Evolutionary conservation across 2,113 vertebrate species (phyloP).

Genomic region (Spea multiplicata): DNA sequence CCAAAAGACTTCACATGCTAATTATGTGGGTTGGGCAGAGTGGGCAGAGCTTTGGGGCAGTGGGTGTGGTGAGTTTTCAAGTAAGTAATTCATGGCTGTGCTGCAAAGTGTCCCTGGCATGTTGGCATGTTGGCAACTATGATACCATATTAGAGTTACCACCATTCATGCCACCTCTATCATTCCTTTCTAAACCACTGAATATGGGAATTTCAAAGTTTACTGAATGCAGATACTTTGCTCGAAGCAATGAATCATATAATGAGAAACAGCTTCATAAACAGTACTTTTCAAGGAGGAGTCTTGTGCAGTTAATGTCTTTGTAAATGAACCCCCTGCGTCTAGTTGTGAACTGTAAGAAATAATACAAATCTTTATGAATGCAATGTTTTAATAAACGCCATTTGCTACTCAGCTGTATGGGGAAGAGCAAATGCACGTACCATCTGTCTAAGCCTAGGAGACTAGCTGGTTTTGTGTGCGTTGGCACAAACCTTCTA

Average conservation of each 20-base stretch:
- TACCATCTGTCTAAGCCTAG: constrained; percentile 42
- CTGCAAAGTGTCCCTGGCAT: no score
- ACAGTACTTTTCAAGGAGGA: constrained; percentile 11
- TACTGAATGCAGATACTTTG: neutral
- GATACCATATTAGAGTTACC: no score
- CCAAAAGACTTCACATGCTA: no score
- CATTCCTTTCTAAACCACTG: neutral
- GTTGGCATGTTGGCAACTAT: no score
- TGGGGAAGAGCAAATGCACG: constrained; percentile 39
- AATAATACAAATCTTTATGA: constrained; percentile 44
- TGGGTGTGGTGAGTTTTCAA: no score
- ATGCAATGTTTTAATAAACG: constrained; percentile 40
- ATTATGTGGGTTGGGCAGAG: no score
- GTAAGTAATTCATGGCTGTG: no score
- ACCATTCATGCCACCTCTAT: no score
- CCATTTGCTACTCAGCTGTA: constrained; percentile 36
- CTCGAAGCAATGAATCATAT: constrained; percentile 7
- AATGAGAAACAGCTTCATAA: constrained; percentile 11
- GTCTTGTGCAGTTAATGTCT: constrained; percentile 1
- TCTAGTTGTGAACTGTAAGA: constrained; percentile 22
- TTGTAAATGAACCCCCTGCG: constrained; percentile 17
- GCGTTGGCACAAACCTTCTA: constrained; percentile 31
- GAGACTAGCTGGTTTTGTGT: constrained; percentile 36
- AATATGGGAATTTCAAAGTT: neutral
- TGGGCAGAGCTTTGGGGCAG: no score